Percentiles rank a stretch among this genome's conserved stretches.
These are phyloP conservation scores for Drosophila percnosoma DNA, from an alignment of 2,888 invertebrate genomes.

Conservation along the genomic window DNA sequence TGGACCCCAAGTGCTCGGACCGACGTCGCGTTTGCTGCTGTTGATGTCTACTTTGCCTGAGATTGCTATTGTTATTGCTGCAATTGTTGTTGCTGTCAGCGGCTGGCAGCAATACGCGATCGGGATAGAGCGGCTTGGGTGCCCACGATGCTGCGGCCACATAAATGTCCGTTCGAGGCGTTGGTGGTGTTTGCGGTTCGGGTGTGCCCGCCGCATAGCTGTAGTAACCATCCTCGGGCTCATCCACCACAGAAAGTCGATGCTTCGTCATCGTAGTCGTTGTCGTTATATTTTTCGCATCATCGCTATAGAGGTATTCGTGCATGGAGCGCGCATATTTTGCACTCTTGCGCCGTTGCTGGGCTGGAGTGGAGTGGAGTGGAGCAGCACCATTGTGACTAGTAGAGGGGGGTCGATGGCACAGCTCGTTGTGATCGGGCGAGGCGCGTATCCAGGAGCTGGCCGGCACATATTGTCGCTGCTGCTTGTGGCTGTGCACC, in stretches of 20 bases:
- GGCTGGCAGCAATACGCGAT: conserved; percentile 77
- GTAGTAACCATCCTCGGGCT: conserved; percentile 81
- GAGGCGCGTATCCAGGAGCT: conserved; percentile 75
- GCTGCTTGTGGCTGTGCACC: conserved; percentile 73
- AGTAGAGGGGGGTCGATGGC: conserved; percentile 18
- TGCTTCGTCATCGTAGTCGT: conserved; percentile 56
- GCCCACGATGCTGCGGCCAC: conserved; percentile 91
- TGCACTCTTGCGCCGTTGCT: conserved; percentile 67
- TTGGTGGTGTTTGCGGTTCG: conserved; percentile 71
- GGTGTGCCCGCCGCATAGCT: conserved; percentile 81
- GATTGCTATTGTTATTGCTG: conserved; percentile 51
- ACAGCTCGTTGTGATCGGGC: conserved; percentile 56
- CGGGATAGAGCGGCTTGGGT: conserved; percentile 87
- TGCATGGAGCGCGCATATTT: conserved; percentile 80
- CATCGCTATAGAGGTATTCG: conserved; percentile 81
- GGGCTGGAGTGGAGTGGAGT: conserved; percentile 61
- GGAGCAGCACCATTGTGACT: conserved; percentile 22
- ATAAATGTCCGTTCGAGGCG: conserved; percentile 88
- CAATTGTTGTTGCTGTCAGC: conserved; percentile 66
- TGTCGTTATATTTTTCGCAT: conserved; percentile 34
- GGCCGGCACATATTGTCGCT: conserved; percentile 69
- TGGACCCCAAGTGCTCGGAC: conserved; percentile 83
- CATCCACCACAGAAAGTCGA: conserved; percentile 69
- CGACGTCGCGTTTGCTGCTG: conserved; percentile 58
- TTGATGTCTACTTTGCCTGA: conserved; percentile 21